Percentiles rank a stretch among this genome's conserved stretches.
These are phyloP conservation scores for Amphiduros pacificus DNA, from an alignment of 2,888 invertebrate species.

Conservation along the genomic window DNA sequence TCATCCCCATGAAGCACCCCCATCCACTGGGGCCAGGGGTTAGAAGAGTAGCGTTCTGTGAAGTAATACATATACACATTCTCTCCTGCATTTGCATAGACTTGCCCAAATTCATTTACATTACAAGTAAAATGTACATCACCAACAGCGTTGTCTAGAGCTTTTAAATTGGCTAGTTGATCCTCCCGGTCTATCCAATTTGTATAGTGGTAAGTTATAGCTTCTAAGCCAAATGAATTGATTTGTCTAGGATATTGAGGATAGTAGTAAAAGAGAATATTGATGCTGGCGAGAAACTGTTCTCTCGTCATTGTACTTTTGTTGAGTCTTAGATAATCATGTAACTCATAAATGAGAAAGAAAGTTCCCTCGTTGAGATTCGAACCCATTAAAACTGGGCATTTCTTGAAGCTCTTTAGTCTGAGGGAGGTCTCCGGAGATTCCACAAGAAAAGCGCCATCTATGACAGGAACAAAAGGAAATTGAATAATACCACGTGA, in stretches of 20 bases:
- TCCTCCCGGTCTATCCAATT: slow-evolving; percentile 88
- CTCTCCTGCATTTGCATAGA: slow-evolving; percentile 85
- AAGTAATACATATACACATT: slow-evolving; percentile 88
- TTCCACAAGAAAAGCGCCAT: slow-evolving; percentile 89
- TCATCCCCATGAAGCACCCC: slow-evolving; percentile 95
- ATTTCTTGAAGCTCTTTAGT: slow-evolving; percentile 86
- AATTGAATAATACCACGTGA: slow-evolving; percentile 73
- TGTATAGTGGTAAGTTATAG: slow-evolving; percentile 90
- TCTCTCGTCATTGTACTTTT: slow-evolving; percentile 70
- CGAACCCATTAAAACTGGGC: slow-evolving; percentile 86
- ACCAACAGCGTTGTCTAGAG: slow-evolving; percentile 89
- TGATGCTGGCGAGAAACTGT: slow-evolving; percentile 76
- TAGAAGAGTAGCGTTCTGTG: slow-evolving; percentile 75
- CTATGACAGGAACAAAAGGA: slow-evolving; percentile 91
- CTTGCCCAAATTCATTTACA: slow-evolving; percentile 88
- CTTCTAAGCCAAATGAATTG: slow-evolving; percentile 74
- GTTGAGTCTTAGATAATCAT: slow-evolving; percentile 29
- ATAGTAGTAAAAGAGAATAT: slow-evolving; percentile 77
- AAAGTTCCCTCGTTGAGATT: slow-evolving; percentile 93
- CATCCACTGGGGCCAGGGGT: slow-evolving; percentile 93
- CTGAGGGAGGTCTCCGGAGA: slow-evolving; percentile 68
- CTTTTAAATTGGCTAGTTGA: slow-evolving; percentile 78
- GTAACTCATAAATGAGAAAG: slow-evolving; percentile 87
- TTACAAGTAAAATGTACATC: slow-evolving; percentile 94
- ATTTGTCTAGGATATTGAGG: slow-evolving; percentile 61